Evolutionary conservation across 1,140 invertebrate species (phyloP).

Genomic region (Tetranychus urticae): DNA sequence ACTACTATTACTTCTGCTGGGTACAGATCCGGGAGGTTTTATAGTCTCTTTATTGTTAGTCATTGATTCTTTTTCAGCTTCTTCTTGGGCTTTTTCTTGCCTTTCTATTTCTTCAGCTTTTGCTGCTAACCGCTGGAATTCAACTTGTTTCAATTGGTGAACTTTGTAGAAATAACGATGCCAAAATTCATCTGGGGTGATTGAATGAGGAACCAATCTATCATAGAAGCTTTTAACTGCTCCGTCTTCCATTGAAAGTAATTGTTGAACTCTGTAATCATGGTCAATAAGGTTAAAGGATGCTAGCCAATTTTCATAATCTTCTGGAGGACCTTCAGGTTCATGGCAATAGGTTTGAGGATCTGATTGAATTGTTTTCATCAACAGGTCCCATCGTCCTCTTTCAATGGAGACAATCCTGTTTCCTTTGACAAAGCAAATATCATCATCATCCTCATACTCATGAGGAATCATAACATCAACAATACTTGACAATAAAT

Average conservation of each 20-base stretch:
- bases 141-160: constrained; percentile 20
- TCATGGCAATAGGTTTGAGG: constrained; percentile 23
- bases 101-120: neutral
- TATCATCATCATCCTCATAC: constrained; percentile 4
- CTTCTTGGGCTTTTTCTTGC: neutral
- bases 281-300: constrained; percentile 21
- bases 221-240: constrained; percentile 22
- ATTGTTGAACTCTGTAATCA: constrained; percentile 23
- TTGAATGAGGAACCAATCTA: constrained; percentile 22
- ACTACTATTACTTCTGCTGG: too few species aligned
- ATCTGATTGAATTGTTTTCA: constrained; percentile 23
- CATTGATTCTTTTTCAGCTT: too few species aligned
- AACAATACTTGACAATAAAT: neutral
- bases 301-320: constrained; percentile 22
- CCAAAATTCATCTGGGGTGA: constrained; percentile 27
- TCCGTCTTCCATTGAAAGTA: constrained; percentile 22
- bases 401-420: neutral
- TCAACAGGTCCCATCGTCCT: constrained; percentile 16
- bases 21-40: too few species aligned
- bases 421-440: constrained; percentile 1
- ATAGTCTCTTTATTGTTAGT: neutral
- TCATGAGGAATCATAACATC: neutral
- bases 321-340: constrained; percentile 19
- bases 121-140: constrained; percentile 14
- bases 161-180: constrained; percentile 25